phyloP scores from a whole-genome alignment of 2,888 invertebrate genomes.

The Polymixis lichenea region DNA sequence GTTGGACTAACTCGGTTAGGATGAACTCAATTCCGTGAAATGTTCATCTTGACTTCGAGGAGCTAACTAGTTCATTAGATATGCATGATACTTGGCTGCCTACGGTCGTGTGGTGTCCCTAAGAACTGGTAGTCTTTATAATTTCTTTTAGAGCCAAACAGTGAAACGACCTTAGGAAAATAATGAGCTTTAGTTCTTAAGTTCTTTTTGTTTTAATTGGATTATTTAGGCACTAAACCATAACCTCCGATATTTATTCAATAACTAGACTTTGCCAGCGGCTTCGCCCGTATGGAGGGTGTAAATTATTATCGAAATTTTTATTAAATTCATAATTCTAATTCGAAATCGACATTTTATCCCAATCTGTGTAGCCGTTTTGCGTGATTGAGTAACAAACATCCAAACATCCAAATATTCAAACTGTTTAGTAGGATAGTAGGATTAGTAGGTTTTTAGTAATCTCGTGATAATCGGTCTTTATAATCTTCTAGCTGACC shows the following conservation, averaged over 20 bases:
- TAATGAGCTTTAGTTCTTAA: not conserved
- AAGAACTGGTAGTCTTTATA: not conserved
- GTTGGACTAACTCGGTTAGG: slow-evolving; percentile 40
- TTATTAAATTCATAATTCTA: too few relatives aligned
- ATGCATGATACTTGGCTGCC: slow-evolving; percentile 32
- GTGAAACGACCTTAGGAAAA: not conserved
- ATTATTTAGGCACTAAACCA: not conserved
- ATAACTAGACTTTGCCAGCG: too few relatives aligned
- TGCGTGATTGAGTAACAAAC: too few relatives aligned
- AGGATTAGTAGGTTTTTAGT: too few relatives aligned
- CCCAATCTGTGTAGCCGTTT: too few relatives aligned
- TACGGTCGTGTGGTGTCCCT: not conserved
- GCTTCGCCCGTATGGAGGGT: too few relatives aligned
- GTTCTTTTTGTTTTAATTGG: not conserved
- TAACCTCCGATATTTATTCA: not conserved
- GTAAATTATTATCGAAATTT: too few relatives aligned
- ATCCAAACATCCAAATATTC: too few relatives aligned
- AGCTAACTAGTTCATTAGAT: slow-evolving; percentile 43
- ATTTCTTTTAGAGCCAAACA: not conserved
- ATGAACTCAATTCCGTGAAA: slow-evolving; percentile 49
- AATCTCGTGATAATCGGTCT: not conserved
- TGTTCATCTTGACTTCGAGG: slow-evolving; percentile 46
- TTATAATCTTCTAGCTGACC: too few relatives aligned
- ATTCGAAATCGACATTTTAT: too few relatives aligned
- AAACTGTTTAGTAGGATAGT: too few relatives aligned